Base-by-base conservation (phyloP, 2,113 vertebrate species). In the Pelobates fuscus region DNA sequence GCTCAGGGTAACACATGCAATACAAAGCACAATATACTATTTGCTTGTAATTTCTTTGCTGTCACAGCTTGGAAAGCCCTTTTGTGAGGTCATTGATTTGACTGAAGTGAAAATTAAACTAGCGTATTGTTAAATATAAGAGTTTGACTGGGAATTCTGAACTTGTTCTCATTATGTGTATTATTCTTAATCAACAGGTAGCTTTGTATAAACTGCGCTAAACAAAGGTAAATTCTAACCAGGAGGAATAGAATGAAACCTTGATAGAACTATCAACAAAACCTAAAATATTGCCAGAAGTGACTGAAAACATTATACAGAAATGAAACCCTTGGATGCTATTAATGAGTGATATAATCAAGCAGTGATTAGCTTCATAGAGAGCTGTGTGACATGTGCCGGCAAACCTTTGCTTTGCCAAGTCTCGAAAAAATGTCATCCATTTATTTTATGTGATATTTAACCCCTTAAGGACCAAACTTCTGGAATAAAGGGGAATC, bases 181-280 rank as follows among this genome's bases (percentile, higher is more conserved):
- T 65, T 65, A 65, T 65, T 65, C 62, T 43, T 65, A 65, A 65
- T 29, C 62, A 65, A 65, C 62, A 65, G 62, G 62, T 65, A 65
- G 62, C 62, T 43, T 24, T 65, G 62, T 65, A 43, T 65, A 65
- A 43, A 65, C 32, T 65, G 62, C 21, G 62, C 37, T 43, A 43
- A 65, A 65, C 62, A 65, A 65, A 65, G 62, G 62, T 43, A 65
- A 65, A 65, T 65, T 30, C 62, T 24, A 65, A 43, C 29, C 62
- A 65, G 15, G 11, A 37, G 62, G 32, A 65, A 65, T 43, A 43
- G 32, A 65, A 65, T 65, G 37, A 65, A 65, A 17, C 20, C 62
- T 43, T 43, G 62, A 65, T 43, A 65, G 62, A 65, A 65, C 62
- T 43, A 65, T 65, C 62, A 65, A 65, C 62, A 65, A 65, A 65